phyloP scores from a whole-genome alignment of 2,888 invertebrate genomes.

The Sisyra nigra region DNA sequence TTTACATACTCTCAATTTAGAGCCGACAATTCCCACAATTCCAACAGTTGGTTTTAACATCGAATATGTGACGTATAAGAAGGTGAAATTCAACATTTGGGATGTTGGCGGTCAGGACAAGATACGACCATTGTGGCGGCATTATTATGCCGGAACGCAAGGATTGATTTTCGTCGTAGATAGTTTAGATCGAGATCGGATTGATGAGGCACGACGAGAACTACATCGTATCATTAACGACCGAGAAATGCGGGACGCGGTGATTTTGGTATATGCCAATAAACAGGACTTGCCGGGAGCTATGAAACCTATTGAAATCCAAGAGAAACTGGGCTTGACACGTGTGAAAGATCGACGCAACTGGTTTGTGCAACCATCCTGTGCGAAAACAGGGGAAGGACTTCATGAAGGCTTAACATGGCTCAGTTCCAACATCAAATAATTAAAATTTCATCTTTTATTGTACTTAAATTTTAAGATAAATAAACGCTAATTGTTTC shows the following conservation, averaged over 20 bases:
- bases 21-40: slow-evolving; percentile 99
- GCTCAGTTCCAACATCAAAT: slow-evolving; percentile 35
- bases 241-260: slow-evolving; percentile 98
- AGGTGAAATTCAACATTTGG: slow-evolving; percentile 97
- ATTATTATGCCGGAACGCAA: slow-evolving; percentile 96
- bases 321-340: slow-evolving; percentile 88
- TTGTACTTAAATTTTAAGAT: too few species aligned
- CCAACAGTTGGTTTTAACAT: slow-evolving; percentile 96
- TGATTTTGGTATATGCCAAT: slow-evolving; percentile 97
- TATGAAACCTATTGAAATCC: slow-evolving; percentile 99
- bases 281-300: slow-evolving; percentile 99
- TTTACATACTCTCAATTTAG: slow-evolving; percentile 98
- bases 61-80: slow-evolving; percentile 98
- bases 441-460: too few species aligned
- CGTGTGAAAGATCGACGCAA: slow-evolving; percentile 96
- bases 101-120: slow-evolving; percentile 97
- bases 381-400: slow-evolving; percentile 98
- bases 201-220: slow-evolving; percentile 96
- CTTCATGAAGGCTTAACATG: slow-evolving; percentile 99
- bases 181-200: slow-evolving; percentile 98
- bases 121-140: slow-evolving; percentile 94
- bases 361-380: slow-evolving; percentile 95
- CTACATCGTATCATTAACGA: slow-evolving; percentile 98
- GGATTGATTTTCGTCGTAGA: slow-evolving; percentile 99
- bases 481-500: too few species aligned